These are phyloP conservation scores for Panzeria rudis DNA, from an alignment of 2,888 invertebrate genomes.

Conservation along the genomic window DNA sequence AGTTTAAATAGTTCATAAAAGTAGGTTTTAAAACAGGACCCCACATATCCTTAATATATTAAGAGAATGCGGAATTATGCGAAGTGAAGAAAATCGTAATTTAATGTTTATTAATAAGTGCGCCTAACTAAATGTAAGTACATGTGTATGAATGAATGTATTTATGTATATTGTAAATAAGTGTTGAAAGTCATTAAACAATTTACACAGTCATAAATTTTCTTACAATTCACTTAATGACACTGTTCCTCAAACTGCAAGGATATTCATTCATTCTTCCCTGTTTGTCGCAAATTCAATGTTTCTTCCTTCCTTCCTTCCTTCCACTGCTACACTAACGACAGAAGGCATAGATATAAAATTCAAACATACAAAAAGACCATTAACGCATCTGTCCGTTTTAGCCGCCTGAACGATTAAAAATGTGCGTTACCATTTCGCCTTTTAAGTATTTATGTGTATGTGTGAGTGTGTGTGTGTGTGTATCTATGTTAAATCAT, in stretches of 20 bases:
- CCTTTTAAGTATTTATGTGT: not conserved
- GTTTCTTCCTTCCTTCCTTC: not conserved
- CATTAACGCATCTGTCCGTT: slow-evolving; percentile 79
- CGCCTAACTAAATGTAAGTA: not conserved
- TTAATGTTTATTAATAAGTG: slow-evolving; percentile 60
- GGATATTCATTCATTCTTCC: slow-evolving; percentile 1
- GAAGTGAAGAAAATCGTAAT: slow-evolving; percentile 54
- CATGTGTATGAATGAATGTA: not conserved
- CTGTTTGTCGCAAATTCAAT: slow-evolving; percentile 46
- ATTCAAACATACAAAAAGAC: slow-evolving; percentile 74
- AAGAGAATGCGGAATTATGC: not conserved
- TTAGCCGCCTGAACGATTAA: slow-evolving; percentile 82
- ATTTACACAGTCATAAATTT: slow-evolving; percentile 76
- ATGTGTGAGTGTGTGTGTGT: not conserved
- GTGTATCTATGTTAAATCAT: slow-evolving; percentile 34
- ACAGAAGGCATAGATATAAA: slow-evolving; percentile 75
- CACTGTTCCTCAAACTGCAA: slow-evolving; percentile 52
- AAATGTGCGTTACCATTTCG: slow-evolving; percentile 71
- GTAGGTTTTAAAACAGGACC: slow-evolving; percentile 15
- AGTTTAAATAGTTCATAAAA: slow-evolving; percentile 12
- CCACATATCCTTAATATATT: slow-evolving; percentile 29
- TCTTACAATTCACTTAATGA: slow-evolving; percentile 80
- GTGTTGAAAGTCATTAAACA: slow-evolving; percentile 74
- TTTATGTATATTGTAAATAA: slow-evolving; percentile 23
- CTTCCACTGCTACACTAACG: slow-evolving; percentile 16